These are phyloP conservation scores for Suncus etruscus DNA, from an alignment of 2,113 vertebrate species.

Conservation along the genomic window DNA sequence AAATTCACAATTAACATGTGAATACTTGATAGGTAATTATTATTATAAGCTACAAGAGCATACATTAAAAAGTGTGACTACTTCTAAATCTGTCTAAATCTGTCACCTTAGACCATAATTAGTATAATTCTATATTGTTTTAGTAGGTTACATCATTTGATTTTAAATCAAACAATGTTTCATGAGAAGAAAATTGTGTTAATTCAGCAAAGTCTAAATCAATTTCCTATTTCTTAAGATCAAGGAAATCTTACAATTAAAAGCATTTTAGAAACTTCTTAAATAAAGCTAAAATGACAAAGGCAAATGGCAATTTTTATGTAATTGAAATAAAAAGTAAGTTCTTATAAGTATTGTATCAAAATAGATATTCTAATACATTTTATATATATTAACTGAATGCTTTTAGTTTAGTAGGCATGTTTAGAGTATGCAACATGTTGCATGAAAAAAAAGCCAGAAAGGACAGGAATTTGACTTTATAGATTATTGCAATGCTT, in stretches of 20 bases:
- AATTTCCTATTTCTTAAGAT: slow-evolving; percentile 59
- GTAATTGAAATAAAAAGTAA: slow-evolving; percentile 53
- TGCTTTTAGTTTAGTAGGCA: slow-evolving; percentile 26
- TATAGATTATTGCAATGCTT: slow-evolving; percentile 25
- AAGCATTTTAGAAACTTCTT: slow-evolving; percentile 60
- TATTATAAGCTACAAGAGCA: slow-evolving; percentile 40
- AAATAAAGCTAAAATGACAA: slow-evolving; percentile 58
- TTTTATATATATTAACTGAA: not conserved
- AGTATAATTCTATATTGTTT: slow-evolving; percentile 76
- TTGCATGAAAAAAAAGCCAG: slow-evolving; percentile 33
- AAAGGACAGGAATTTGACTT: slow-evolving; percentile 51
- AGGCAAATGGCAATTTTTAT: slow-evolving; percentile 16
- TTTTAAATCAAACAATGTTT: slow-evolving; percentile 77
- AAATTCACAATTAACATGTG: slow-evolving; percentile 58
- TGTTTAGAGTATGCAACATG: not conserved
- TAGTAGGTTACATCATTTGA: slow-evolving; percentile 69
- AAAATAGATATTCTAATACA: not conserved
- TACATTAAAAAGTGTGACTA: slow-evolving; percentile 10
- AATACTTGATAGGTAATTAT: slow-evolving; percentile 72
- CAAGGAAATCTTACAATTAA: slow-evolving; percentile 70
- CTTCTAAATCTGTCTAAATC: slow-evolving; percentile 66
- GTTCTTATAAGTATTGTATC: slow-evolving; percentile 12
- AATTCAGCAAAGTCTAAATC: slow-evolving; percentile 67
- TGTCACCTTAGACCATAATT: slow-evolving; percentile 75
- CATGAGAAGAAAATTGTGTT: slow-evolving; percentile 66